Evolutionary conservation across 2,113 vertebrate genomes (phyloP).

Genomic region (Procavia capensis): DNA sequence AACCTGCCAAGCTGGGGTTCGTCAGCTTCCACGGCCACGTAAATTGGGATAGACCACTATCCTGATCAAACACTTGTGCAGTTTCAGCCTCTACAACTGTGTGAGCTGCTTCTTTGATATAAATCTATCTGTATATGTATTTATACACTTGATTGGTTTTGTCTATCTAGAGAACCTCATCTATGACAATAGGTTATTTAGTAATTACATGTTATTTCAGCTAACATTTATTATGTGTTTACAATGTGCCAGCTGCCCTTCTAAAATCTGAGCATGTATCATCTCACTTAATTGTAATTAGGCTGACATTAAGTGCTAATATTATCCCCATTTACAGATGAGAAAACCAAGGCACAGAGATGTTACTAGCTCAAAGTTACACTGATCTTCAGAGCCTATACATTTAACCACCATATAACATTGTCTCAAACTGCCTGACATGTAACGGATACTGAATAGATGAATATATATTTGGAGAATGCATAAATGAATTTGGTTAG

Average conservation of each 20-base stretch:
- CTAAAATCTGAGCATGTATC: neutral
- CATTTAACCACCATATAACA: neutral
- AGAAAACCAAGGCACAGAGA: constrained; percentile 23
- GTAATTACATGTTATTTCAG: neutral
- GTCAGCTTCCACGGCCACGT: too few relatives aligned
- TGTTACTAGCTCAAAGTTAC: neutral
- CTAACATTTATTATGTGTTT: neutral
- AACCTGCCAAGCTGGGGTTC: too few relatives aligned
- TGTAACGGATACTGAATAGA: neutral
- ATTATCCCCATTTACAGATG: neutral
- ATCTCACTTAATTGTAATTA: neutral
- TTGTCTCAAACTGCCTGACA: neutral
- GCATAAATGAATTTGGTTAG: neutral
- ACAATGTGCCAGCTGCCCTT: neutral
- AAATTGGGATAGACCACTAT: too few relatives aligned
- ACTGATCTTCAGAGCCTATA: neutral
- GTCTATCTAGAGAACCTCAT: too few relatives aligned
- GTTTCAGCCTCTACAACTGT: too few relatives aligned
- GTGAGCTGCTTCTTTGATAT: too few relatives aligned
- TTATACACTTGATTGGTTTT: too few relatives aligned
- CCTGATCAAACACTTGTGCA: too few relatives aligned
- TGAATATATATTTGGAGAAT: neutral
- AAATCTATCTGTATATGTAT: too few relatives aligned
- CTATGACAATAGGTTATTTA: neutral
- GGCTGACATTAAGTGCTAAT: neutral